A percentile compares a stretch with the other conserved stretches of the same genome.
These are phyloP conservation scores for Oxyteleia sp. DNA, from an alignment of 2,888 invertebrate genomes.

Conservation along the genomic window DNA sequence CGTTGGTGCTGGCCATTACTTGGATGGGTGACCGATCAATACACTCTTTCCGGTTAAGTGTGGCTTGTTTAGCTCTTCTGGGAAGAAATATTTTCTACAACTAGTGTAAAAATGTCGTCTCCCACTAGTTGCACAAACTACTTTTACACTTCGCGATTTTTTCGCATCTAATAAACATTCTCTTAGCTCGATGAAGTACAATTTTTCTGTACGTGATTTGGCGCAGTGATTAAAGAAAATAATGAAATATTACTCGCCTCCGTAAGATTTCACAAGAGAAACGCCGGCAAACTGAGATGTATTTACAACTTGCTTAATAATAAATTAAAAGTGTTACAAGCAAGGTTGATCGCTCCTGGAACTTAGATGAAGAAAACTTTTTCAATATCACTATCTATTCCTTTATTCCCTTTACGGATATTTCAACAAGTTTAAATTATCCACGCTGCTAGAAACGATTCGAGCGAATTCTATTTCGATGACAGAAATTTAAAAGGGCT, in stretches of 20 bases:
- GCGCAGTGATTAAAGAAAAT: background rate
- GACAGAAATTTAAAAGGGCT: background rate
- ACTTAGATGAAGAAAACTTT: conserved; percentile 23
- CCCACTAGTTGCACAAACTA: too few species aligned
- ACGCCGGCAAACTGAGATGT: background rate
- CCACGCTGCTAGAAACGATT: background rate
- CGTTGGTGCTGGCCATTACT: too few species aligned
- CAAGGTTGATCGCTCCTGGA: background rate
- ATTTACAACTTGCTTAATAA: conserved; percentile 12
- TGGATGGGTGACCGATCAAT: too few species aligned
- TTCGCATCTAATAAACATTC: too few species aligned
- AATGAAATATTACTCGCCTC: background rate
- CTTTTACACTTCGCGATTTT: too few species aligned
- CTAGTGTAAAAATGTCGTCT: too few species aligned
- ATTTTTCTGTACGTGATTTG: background rate
- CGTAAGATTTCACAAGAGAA: background rate
- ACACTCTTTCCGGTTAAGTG: too few species aligned
- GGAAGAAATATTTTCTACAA: too few species aligned
- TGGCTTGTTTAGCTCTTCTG: too few species aligned
- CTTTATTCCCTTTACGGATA: conserved; percentile 15
- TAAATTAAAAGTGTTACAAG: conserved; percentile 18
- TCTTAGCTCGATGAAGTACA: too few species aligned
- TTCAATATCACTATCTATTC: conserved; percentile 28
- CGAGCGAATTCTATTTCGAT: conserved; percentile 1
- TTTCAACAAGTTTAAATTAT: conserved; percentile 19